Evolutionary conservation across 1,140 invertebrate species (phyloP), one percentile per base, ranked within the genome.

Genomic region (Caenorhabditis brenneri): DNA sequence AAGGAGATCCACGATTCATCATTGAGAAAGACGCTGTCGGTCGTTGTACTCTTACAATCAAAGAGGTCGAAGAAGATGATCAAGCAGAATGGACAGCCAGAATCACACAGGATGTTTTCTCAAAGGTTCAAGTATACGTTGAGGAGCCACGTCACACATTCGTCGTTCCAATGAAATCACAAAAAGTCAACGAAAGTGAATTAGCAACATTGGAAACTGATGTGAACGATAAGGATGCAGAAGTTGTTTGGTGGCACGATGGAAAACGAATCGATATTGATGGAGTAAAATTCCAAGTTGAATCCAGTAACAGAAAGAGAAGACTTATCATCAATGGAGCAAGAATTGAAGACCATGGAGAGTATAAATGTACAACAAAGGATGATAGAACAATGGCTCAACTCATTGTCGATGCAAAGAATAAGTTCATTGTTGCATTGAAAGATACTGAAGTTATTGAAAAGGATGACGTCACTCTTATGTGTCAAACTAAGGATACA

Each of bases 91-190:
- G 97, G 90, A 93, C 92, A 22, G 97, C 96, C 89, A 95, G 89
- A 84, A 88, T 91, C 42, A 91, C 89, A 85, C 91, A 92, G 19
- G 90, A 91, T 27, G 91, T 92, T 39, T 85, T 87, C 46, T 92
- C 91, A 1, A 87, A 86, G 0, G 88, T 89, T 83, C 87, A 91
- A 74, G 88, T 93, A 42, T 90, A 88, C 79, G 91, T 92, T 9
- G 90, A 91, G 88, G 96, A 99, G 92, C 98, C 97, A 91, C 96
- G 96, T 51, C 98, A 97, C 92, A 97, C 97, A 91, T 99, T 99
- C 92, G 96, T 95, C 12, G 97, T 97, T 91, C 95, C 96, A 29
- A 92, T 99, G 27, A 96, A 98, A 91, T 96, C 96, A 82, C 94
- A 96, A 91, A 95, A 97, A 89, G 94, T 94, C 33, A 94, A 95